Percentiles rank a stretch among this genome's conserved stretches.
Evolutionary conservation across 1,140 invertebrate genomes (phyloP).

Genomic region (Mylabris phalerata): DNA sequence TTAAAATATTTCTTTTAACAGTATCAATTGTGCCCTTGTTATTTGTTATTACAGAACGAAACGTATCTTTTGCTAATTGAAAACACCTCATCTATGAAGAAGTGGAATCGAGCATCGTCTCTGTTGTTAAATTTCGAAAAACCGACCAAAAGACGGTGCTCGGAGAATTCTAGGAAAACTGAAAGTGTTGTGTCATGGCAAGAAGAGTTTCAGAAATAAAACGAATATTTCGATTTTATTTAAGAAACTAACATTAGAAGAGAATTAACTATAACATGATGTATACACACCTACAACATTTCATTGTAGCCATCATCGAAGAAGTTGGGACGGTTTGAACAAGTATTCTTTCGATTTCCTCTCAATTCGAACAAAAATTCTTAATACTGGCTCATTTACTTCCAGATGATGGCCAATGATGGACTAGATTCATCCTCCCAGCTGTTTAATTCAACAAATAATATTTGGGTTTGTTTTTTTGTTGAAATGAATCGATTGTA

Average conservation of each 20-base stretch:
- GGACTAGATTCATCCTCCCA: conserved; percentile 39
- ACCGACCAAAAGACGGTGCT: no score
- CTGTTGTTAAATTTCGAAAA: no score
- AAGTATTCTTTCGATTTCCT: conserved; percentile 26
- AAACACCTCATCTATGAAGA: no score
- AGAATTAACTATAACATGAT: conserved; percentile 32
- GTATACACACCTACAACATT: conserved; percentile 32
- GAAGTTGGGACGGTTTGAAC: conserved; percentile 38
- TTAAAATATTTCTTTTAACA: conserved; percentile 32
- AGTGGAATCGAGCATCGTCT: no score
- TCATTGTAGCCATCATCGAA: conserved; percentile 32
- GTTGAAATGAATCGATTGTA: background rate
- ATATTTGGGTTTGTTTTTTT: background rate
- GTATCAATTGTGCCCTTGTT: conserved; percentile 40
- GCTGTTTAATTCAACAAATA: conserved; percentile 12
- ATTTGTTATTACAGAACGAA: conserved; percentile 14
- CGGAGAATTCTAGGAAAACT: background rate
- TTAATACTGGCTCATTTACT: conserved; percentile 38
- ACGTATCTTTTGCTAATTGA: no score
- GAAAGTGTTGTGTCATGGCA: conserved; percentile 30
- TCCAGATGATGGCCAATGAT: conserved; percentile 31
- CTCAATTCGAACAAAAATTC: no score
- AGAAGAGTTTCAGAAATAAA: conserved; percentile 15
- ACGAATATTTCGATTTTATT: no score
- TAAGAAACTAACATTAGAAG: background rate